Evolutionary conservation across 2,888 invertebrate genomes (phyloP), one percentile per base, ranked within the genome.

Genomic region (Elgonia sp.): DNA sequence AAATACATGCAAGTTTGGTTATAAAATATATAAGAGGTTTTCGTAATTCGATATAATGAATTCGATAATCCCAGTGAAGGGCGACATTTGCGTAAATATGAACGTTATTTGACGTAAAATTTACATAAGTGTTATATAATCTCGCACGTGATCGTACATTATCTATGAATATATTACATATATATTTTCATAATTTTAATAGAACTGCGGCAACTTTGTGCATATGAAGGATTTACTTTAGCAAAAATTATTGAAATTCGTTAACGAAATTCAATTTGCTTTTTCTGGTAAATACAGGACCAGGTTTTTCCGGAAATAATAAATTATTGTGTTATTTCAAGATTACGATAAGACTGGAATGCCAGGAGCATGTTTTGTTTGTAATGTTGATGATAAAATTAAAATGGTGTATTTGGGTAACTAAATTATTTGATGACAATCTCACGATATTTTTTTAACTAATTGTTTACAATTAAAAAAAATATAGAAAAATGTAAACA

Each of bases 61-160:
- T 60, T 65, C 50, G 69, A 83, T 76, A 69, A 69, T 76, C 40
- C 62, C 6, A 10, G 21, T 53, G 40, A 77, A 77, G 70, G 53
- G 77, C 67, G 63, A 63, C 62, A 39, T 84, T 63, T 55, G 21
- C 46, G 62, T 70, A 77, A 77, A 77, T 55, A 63, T 69, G 53
- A 84, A 55, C 77, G 77, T 55, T 70, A 70, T 84, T 77, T 77
- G 84, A 60, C 77, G 70, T 39, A 16, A 55, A 84, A 84, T 84
- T 84, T 84, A 63, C 84, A 84, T 84, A 84, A 84, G 42, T 77
- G 77, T 84, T 70, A 77, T 84, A 70, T 77, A 76, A 84, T 83
- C 69, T 40, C 60, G 39, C 46, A 29, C 40, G 21, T 76, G 83
- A 83, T 76, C 83, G 69, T 69, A 69, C 50, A 55, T 57, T 83